These are phyloP conservation scores for Girardia tigrina DNA, from an alignment of 2,888 invertebrate species.

Conservation along the genomic window DNA sequence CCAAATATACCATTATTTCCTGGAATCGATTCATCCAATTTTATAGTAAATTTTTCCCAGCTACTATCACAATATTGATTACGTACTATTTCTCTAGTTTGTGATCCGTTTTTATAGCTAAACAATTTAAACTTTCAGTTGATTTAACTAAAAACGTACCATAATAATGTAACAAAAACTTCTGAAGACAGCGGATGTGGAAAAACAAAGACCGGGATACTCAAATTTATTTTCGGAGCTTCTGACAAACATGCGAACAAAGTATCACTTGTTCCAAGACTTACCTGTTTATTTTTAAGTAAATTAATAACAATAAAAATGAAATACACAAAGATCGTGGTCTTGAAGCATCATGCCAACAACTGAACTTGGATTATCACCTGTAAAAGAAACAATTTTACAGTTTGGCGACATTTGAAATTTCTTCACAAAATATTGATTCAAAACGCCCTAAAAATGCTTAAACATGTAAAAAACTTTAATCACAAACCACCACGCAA, in stretches of 20 bases:
- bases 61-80: neutral
- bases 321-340: constrained; percentile 21
- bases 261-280: neutral
- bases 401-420: constrained; percentile 71
- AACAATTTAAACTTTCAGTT: neutral
- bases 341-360: neutral
- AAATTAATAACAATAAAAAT: too few species aligned
- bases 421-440: constrained; percentile 67
- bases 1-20: constrained; percentile 16
- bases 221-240: neutral
- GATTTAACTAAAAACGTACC: neutral
- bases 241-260: neutral
- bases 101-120: constrained; percentile 7
- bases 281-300: too few species aligned
- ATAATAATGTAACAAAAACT: neutral
- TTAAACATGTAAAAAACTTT: neutral
- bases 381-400: constrained; percentile 72
- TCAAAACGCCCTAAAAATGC: constrained; percentile 59
- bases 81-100: neutral
- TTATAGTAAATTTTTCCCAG: neutral
- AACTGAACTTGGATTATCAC: constrained; percentile 64
- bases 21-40: neutral
- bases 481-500: neutral
- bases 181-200: neutral
- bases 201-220: neutral